These are phyloP conservation scores for Malacoraja senta DNA, from an alignment of 2,797 vertebrate genomes.

Conservation along the genomic window DNA sequence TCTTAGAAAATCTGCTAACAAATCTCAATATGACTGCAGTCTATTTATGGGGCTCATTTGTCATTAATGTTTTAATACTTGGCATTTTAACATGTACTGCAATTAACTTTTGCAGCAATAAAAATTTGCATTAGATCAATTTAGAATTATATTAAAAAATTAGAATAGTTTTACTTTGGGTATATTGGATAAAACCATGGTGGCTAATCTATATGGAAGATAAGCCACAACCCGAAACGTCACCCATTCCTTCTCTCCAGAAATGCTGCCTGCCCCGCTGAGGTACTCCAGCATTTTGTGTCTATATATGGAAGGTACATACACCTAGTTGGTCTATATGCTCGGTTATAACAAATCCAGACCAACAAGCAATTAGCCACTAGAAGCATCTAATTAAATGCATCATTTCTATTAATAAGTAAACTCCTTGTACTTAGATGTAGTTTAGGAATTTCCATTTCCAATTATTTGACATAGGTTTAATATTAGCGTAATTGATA, in stretches of 20 bases:
- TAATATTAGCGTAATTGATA: not conserved
- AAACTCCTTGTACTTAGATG: not conserved
- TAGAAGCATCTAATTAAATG: not conserved
- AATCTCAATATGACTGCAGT: not conserved
- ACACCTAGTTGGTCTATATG: not conserved
- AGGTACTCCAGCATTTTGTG: no score
- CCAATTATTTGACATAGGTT: not conserved
- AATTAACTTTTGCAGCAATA: constrained; percentile 2
- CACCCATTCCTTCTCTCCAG: no score
- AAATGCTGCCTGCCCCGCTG: no score
- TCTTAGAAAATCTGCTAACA: not conserved
- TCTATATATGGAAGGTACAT: not conserved
- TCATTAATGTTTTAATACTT: not conserved
- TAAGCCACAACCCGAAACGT: no score
- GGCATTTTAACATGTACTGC: not conserved
- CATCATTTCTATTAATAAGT: not conserved
- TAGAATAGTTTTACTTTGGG: not conserved
- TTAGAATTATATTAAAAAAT: not conserved
- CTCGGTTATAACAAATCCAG: not conserved
- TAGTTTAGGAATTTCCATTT: not conserved
- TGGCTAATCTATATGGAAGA: not conserved
- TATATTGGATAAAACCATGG: not conserved
- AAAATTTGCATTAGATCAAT: not conserved
- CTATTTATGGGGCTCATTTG: not conserved
- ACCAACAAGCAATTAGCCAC: not conserved